Percentiles rank a stretch among this genome's conserved stretches.
phyloP scores from a whole-genome alignment of 1,140 invertebrate genomes.

The Megalopta genalis region DNA sequence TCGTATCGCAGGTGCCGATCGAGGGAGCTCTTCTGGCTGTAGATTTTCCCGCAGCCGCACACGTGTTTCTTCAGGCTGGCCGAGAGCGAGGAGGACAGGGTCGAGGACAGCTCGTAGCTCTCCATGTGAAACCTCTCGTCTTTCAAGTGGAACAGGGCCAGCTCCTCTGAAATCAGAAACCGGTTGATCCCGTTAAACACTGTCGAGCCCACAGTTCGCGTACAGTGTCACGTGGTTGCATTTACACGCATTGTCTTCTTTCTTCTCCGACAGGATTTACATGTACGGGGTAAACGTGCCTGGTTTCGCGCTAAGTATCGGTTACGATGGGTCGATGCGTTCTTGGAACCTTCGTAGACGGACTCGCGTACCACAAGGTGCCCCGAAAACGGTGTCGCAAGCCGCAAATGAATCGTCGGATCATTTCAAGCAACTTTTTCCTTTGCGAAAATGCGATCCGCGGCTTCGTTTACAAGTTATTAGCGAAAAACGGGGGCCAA shows the following conservation, averaged over 20 bases:
- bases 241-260: neutral
- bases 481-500: no score
- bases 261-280: neutral
- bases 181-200: slow-evolving; percentile 7
- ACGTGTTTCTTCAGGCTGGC: slow-evolving; percentile 28
- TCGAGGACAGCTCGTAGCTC: neutral
- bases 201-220: neutral
- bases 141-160: neutral
- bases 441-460: no score
- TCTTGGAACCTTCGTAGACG: no score
- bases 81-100: neutral
- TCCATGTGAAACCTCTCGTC: neutral
- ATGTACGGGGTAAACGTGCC: neutral
- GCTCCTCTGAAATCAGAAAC: slow-evolving; percentile 51
- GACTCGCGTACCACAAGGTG: no score
- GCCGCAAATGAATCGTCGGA: no score
- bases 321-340: no score
- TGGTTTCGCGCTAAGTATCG: neutral
- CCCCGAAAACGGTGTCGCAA: no score
- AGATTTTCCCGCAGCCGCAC: slow-evolving; percentile 47
- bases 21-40: slow-evolving; percentile 47
- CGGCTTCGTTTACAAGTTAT: no score
- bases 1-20: slow-evolving; percentile 48
- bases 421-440: no score
- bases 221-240: neutral